Evolutionary conservation across 2,888 invertebrate genomes (phyloP).

Genomic region (Oscheius sp.): DNA sequence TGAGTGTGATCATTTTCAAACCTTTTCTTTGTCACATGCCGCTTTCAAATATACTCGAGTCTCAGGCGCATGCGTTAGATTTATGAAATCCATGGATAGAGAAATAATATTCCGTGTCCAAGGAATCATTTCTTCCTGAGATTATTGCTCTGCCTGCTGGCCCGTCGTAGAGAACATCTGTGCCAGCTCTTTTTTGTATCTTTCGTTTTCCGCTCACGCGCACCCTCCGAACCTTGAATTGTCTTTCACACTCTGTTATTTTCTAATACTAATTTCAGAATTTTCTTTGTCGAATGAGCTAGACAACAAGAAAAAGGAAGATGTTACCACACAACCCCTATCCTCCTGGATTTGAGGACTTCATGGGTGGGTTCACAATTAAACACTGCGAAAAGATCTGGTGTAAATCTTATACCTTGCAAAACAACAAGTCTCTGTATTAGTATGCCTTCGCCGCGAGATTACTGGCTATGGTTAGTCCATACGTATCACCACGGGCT

Average conservation of each 20-base stretch:
- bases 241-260: neutral
- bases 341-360: constrained; percentile 46
- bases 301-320: neutral
- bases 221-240: neutral
- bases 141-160: neutral
- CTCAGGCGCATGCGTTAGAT: too few species aligned
- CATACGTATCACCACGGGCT: neutral
- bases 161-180: constrained; percentile 4
- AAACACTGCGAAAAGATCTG: neutral
- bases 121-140: too few species aligned
- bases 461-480: constrained; percentile 9
- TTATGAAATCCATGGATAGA: too few species aligned
- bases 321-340: constrained; percentile 41
- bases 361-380: constrained; percentile 36
- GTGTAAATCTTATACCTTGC: neutral
- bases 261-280: neutral
- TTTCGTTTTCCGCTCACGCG: neutral
- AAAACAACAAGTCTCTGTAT: neutral
- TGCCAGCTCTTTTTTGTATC: constrained; percentile 19
- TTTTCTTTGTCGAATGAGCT: constrained; percentile 20
- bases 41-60: neutral
- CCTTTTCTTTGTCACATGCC: neutral
- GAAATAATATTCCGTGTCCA: too few species aligned
- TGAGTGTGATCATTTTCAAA: neutral
- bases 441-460: neutral